phyloP scores from a whole-genome alignment of 2,797 vertebrate genomes.

The Holocentrus rufus region DNA sequence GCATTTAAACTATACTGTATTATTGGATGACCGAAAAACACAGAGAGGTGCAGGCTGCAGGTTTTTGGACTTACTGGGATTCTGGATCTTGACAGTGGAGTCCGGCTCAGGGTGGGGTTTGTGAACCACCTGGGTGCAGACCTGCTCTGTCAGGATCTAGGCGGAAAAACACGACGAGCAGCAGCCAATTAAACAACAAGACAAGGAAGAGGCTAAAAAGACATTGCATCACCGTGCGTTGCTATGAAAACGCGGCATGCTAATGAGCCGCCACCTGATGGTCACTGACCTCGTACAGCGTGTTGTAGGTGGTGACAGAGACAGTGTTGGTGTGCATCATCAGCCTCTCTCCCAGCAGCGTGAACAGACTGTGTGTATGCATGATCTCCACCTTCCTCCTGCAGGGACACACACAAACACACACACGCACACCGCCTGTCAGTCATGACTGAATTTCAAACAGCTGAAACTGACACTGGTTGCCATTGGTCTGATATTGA shows the following conservation, averaged over 20 bases:
- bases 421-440: conserved; percentile 32
- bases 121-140: conserved; percentile 98
- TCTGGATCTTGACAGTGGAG: conserved; percentile 99
- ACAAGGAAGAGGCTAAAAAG: neutral
- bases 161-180: conserved; percentile 32
- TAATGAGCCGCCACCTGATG: conserved; percentile 14
- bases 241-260: conserved; percentile 6
- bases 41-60: neutral
- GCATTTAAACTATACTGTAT: conserved; percentile 42
- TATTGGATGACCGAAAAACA: conserved; percentile 47
- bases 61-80: conserved; percentile 90
- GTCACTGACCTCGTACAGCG: conserved; percentile 92
- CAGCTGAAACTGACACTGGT: conserved; percentile 52
- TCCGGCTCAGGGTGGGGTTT: conserved; percentile 98
- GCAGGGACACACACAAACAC: conserved; percentile 34
- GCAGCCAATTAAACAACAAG: conserved; percentile 20
- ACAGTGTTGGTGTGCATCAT: conserved; percentile 99
- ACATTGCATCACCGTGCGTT: neutral
- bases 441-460: conserved; percentile 40
- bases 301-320: conserved; percentile 98
- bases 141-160: conserved; percentile 98
- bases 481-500: conserved; percentile 54
- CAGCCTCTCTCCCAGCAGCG: conserved; percentile 94
- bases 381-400: conserved; percentile 99
- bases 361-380: conserved; percentile 99